phyloP scores from a whole-genome alignment of 2,113 vertebrate species.

The Catharus bicknelli region DNA sequence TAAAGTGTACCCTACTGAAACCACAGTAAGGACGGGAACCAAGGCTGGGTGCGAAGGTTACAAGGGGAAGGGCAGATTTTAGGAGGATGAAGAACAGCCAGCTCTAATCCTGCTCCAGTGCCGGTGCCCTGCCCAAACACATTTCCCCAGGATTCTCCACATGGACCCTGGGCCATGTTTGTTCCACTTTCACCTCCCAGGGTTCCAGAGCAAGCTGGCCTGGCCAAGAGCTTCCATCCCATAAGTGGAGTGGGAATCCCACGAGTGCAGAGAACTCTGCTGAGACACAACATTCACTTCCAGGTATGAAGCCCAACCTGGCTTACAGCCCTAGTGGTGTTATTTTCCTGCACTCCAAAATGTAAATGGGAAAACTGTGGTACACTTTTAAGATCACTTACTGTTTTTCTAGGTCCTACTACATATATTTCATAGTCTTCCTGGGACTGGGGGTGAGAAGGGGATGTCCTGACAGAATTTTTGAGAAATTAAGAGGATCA shows the following conservation, averaged over 20 bases:
- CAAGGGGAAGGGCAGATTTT: neutral
- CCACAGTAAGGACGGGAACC: neutral
- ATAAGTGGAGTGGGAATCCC: neutral
- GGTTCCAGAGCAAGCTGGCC: neutral
- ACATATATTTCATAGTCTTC: neutral
- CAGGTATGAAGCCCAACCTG: rapidly evolving
- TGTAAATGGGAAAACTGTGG: rapidly evolving
- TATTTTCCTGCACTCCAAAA: neutral
- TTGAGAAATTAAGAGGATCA: neutral
- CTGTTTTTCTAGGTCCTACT: neutral
- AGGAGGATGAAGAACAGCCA: neutral
- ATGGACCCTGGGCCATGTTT: rapidly evolving
- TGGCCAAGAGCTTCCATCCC: neutral
- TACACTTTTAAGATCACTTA: neutral
- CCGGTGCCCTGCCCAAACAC: neutral
- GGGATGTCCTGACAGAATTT: neutral
- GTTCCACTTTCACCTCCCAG: neutral
- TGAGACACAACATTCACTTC: neutral
- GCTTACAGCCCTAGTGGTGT: rapidly evolving
- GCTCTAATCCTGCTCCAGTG: neutral
- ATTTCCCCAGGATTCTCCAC: neutral
- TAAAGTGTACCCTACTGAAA: neutral
- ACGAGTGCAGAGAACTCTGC: neutral
- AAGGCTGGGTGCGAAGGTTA: no score
- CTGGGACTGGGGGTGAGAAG: neutral